Conservation (phyloP, 1,140 invertebrate genomes). For the Telenomus remus region DNA sequence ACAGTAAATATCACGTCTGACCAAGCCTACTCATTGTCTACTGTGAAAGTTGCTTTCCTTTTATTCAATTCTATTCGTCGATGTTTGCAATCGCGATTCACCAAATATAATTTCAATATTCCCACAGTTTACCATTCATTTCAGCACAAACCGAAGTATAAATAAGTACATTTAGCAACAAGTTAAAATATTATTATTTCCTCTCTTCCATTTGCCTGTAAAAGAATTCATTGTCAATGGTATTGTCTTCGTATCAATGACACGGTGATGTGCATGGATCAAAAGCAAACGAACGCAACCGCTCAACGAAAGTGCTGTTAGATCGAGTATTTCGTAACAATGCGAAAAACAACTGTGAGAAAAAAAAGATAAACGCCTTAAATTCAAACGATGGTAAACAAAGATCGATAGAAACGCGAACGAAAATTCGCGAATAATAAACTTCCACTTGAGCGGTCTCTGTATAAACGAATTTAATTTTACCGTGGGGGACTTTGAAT, state of each 20-base stretch:
- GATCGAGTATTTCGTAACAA: neutral
- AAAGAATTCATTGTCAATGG: conserved; percentile 8
- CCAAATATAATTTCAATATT: neutral
- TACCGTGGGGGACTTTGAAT: too few relatives aligned
- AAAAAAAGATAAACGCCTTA: neutral
- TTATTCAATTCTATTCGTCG: neutral
- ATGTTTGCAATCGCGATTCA: conserved; percentile 5
- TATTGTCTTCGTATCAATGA: conserved; percentile 29
- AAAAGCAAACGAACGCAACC: conserved; percentile 30
- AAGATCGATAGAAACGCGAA: too few relatives aligned
- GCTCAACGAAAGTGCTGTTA: conserved; percentile 7
- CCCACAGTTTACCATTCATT: neutral
- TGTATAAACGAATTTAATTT: too few relatives aligned
- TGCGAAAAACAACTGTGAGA: neutral
- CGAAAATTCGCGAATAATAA: too few relatives aligned
- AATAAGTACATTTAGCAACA: neutral
- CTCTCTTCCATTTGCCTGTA: neutral
- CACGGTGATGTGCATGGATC: conserved; percentile 21
- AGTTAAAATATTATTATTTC: too few relatives aligned
- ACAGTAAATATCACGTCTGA: conserved; percentile 39
- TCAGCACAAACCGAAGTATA: conserved; percentile 6
- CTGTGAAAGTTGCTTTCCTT: conserved; percentile 13
- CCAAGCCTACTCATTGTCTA: conserved; percentile 46
- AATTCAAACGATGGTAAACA: too few relatives aligned
- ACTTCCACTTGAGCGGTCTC: too few relatives aligned